Percentiles rank a stretch among this genome's conserved stretches.
These are phyloP conservation scores for Myotis myotis DNA, from an alignment of 2,797 vertebrate genomes.

Conservation along the genomic window DNA sequence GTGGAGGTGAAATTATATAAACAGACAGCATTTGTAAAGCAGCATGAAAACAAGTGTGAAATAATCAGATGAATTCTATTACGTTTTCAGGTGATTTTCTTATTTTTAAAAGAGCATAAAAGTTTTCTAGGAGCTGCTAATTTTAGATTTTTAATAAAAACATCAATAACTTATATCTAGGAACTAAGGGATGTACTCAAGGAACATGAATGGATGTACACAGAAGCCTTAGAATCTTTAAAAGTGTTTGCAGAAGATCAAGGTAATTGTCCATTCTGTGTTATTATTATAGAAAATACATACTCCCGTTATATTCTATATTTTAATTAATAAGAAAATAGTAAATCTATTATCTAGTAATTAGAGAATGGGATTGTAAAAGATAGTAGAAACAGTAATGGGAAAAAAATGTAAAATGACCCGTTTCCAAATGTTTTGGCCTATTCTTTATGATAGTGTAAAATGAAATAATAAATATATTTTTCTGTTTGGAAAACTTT, in stretches of 20 bases:
- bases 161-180: slow-evolving; percentile 82
- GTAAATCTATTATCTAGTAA: not conserved
- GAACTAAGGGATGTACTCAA: slow-evolving; percentile 93
- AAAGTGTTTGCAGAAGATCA: slow-evolving; percentile 90
- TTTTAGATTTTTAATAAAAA: slow-evolving; percentile 65
- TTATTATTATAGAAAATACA: not conserved
- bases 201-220: slow-evolving; percentile 93
- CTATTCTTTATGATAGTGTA: not conserved
- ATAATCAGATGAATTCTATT: not conserved
- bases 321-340: slow-evolving; percentile 31
- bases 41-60: not conserved
- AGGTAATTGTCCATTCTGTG: slow-evolving; percentile 78
- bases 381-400: not conserved
- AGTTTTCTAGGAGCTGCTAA: slow-evolving; percentile 30
- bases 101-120: slow-evolving; percentile 23
- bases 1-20: not conserved
- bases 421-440: not conserved
- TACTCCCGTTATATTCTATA: not conserved
- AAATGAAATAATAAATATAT: not conserved
- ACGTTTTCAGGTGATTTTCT: not conserved
- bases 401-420: not conserved
- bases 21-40: slow-evolving; percentile 28
- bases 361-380: not conserved
- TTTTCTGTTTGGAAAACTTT: not conserved
- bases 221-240: slow-evolving; percentile 91